A percentile compares a stretch with the other conserved stretches of the same genome.
Evolutionary conservation across 2,797 vertebrate genomes (phyloP).

Genomic region (Hemibagrus guttatus): DNA sequence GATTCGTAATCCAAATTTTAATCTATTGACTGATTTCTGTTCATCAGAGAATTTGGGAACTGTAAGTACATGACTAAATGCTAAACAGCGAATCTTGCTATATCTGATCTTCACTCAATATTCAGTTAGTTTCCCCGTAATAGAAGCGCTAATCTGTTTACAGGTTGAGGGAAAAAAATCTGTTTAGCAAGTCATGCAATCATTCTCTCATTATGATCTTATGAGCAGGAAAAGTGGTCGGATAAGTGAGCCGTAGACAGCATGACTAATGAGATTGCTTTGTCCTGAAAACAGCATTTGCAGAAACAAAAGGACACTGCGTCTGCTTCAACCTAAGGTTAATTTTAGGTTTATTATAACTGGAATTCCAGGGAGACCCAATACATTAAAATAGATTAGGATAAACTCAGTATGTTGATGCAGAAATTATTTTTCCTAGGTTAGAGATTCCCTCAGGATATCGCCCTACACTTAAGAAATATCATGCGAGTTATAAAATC

Average conservation of each 20-base stretch:
- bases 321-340: conserved; percentile 29
- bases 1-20: too few species aligned
- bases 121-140: conserved; percentile 57
- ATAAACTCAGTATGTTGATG: background rate
- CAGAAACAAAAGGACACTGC: conserved; percentile 37
- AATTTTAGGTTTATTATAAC: conserved; percentile 29
- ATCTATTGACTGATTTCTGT: background rate
- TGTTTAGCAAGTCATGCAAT: conserved; percentile 69
- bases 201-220: conserved; percentile 68
- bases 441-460: background rate
- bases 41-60: background rate
- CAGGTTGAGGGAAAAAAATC: conserved; percentile 61
- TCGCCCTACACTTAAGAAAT: conserved; percentile 3
- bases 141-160: conserved; percentile 64
- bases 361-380: background rate
- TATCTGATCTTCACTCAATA: conserved; percentile 13
- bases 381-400: background rate
- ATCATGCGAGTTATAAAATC: conserved; percentile 2
- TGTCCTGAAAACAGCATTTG: conserved; percentile 56
- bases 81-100: background rate
- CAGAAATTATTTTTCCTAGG: conserved; percentile 17
- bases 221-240: conserved; percentile 62
- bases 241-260: conserved; percentile 63
- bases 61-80: background rate
- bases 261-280: conserved; percentile 68